These are phyloP conservation scores for Callipepla californica DNA, from an alignment of 2,113 vertebrate genomes.

Conservation along the genomic window DNA sequence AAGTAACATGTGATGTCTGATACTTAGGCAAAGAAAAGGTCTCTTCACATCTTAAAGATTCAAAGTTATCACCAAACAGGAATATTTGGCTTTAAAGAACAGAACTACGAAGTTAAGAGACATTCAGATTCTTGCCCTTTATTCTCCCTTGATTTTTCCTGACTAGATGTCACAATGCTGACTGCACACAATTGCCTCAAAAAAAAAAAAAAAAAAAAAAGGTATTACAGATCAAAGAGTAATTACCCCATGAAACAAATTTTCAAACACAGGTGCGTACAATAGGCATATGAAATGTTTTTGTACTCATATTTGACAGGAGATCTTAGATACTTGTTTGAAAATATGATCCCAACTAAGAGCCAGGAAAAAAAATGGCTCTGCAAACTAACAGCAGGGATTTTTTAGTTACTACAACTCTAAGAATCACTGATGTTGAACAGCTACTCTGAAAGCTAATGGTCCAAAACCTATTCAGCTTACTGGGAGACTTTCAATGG, in stretches of 20 bases:
- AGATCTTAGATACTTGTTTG: background rate
- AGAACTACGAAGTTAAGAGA: background rate
- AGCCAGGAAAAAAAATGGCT: background rate
- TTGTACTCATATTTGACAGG: background rate
- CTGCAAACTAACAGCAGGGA: accelerated
- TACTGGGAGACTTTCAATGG: background rate
- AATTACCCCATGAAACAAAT: background rate
- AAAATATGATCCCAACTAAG: background rate
- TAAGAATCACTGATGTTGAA: background rate
- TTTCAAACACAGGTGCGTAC: background rate
- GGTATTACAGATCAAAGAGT: background rate
- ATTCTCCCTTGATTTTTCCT: background rate
- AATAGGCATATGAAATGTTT: background rate
- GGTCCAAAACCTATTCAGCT: background rate
- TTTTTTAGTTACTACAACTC: background rate
- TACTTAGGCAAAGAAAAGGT: background rate
- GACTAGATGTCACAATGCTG: background rate
- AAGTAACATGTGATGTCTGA: background rate
- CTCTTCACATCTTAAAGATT: background rate
- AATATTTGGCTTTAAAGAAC: background rate
- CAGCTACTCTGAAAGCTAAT: background rate
- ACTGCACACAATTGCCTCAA: background rate
- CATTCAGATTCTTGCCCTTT: background rate
- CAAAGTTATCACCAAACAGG: background rate
- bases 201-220: background rate